Evolutionary conservation across 2,888 invertebrate species (phyloP).

Genomic region (Ophion obscuratus): DNA sequence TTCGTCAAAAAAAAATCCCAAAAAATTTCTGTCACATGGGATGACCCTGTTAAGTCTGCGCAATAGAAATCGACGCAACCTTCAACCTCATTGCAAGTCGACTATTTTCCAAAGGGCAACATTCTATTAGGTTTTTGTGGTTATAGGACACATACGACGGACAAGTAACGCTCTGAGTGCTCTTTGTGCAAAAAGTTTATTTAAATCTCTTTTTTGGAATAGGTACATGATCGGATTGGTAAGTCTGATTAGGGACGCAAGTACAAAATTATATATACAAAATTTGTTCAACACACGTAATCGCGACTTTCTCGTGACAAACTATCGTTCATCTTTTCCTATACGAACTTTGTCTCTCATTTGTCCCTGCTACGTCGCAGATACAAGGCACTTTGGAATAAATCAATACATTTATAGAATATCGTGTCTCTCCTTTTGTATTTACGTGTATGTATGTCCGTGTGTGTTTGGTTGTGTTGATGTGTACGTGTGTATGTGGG

Average conservation of each 20-base stretch:
- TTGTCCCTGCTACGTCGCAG: conserved; percentile 54
- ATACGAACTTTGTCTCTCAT: background rate
- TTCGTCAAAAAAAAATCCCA: too few species aligned
- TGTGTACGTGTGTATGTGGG: background rate
- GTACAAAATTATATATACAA: conserved; percentile 66
- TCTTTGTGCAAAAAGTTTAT: conserved; percentile 54
- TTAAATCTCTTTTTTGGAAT: conserved; percentile 56
- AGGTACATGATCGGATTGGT: conserved; percentile 61
- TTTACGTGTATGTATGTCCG: conserved; percentile 25
- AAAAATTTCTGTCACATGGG: too few species aligned
- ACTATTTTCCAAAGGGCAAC: background rate
- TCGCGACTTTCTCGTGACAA: conserved; percentile 15
- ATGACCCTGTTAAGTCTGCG: too few species aligned
- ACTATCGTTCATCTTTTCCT: conserved; percentile 9
- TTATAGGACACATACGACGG: background rate
- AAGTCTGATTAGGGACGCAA: conserved; percentile 58
- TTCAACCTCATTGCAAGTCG: background rate
- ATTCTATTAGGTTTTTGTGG: background rate
- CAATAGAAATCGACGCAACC: background rate
- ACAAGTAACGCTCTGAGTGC: background rate
- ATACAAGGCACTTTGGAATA: conserved; percentile 83
- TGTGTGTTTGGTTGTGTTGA: background rate
- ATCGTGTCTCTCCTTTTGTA: conserved; percentile 55
- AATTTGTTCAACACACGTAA: conserved; percentile 56
- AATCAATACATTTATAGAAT: conserved; percentile 75